phyloP scores from a whole-genome alignment of 2,113 vertebrate species.

The Butastur rufipennis region DNA sequence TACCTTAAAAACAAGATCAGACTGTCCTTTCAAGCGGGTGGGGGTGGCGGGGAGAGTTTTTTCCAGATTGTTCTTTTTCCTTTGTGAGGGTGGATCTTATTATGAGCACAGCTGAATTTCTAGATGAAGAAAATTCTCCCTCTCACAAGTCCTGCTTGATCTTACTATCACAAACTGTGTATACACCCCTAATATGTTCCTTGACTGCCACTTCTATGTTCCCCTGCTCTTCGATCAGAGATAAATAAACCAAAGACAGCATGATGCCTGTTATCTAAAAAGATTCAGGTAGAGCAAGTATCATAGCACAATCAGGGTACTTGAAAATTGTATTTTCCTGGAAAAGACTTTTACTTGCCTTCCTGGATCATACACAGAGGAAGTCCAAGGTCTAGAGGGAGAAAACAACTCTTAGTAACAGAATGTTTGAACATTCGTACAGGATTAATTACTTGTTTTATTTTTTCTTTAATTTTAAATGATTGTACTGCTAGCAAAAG shows the following conservation, averaged over 20 bases:
- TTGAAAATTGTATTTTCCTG: conserved; percentile 61
- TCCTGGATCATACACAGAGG: conserved; percentile 61
- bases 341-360: conserved; percentile 43
- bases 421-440: conserved; percentile 64
- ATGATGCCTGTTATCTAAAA: conserved; percentile 66
- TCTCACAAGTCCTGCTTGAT: conserved; percentile 41
- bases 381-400: conserved; percentile 54
- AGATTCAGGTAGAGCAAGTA: conserved; percentile 64
- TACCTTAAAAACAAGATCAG: neutral
- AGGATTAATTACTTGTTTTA: conserved; percentile 69
- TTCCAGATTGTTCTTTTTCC: neutral
- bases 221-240: conserved; percentile 44
- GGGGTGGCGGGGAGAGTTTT: neutral
- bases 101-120: neutral
- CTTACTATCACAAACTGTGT: conserved; percentile 36
- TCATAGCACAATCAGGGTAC: conserved; percentile 49
- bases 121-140: conserved; percentile 16
- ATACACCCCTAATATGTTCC: neutral
- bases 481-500: conserved; percentile 46
- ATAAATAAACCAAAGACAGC: conserved; percentile 60
- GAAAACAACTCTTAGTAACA: conserved; percentile 36
- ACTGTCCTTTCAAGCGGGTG: neutral
- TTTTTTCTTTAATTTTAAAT: conserved; percentile 61
- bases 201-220: conserved; percentile 31
- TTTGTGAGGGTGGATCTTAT: neutral